phyloP scores from a whole-genome alignment of 1,140 invertebrate species.

The Danaus melanippus region DNA sequence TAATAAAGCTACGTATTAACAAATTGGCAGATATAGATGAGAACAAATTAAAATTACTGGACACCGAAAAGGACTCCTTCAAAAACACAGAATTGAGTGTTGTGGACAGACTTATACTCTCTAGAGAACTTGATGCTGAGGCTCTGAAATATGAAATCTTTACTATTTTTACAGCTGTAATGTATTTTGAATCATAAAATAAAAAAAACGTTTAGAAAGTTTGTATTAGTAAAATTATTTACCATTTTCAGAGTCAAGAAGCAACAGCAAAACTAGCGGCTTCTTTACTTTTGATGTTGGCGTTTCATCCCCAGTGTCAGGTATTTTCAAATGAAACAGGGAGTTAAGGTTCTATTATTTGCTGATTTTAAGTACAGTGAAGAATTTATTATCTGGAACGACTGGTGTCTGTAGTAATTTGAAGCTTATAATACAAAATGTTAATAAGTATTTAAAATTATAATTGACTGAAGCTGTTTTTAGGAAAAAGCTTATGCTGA shows the following conservation, averaged over 20 bases:
- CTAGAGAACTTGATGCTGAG: slow-evolving; percentile 33
- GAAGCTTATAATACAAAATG: too few species aligned
- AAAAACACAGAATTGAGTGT: slow-evolving; percentile 58
- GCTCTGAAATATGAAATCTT: slow-evolving; percentile 49
- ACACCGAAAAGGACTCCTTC: slow-evolving; percentile 26
- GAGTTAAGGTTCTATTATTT: too few species aligned
- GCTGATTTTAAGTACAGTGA: too few species aligned
- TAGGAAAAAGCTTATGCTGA: slow-evolving; percentile 48
- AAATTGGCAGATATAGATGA: slow-evolving; percentile 19
- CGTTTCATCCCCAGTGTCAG: slow-evolving; percentile 74
- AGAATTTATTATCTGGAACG: too few species aligned
- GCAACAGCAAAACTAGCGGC: slow-evolving; percentile 72
- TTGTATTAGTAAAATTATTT: too few species aligned
- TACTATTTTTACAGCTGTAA: slow-evolving; percentile 62
- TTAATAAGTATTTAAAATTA: too few species aligned
- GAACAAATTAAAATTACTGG: slow-evolving; percentile 20
- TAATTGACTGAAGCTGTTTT: neutral
- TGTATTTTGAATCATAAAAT: too few species aligned
- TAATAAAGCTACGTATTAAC: slow-evolving; percentile 28
- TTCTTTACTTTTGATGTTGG: slow-evolving; percentile 68
- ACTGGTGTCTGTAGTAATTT: too few species aligned
- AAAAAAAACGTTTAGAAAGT: too few species aligned
- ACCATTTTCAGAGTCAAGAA: slow-evolving; percentile 79
- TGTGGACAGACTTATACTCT: slow-evolving; percentile 47
- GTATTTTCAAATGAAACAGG: slow-evolving; percentile 22